Evolutionary conservation across 1,140 invertebrate species (phyloP), one percentile per base, ranked within the genome.

Genomic region (Drosophila micromelanica): DNA sequence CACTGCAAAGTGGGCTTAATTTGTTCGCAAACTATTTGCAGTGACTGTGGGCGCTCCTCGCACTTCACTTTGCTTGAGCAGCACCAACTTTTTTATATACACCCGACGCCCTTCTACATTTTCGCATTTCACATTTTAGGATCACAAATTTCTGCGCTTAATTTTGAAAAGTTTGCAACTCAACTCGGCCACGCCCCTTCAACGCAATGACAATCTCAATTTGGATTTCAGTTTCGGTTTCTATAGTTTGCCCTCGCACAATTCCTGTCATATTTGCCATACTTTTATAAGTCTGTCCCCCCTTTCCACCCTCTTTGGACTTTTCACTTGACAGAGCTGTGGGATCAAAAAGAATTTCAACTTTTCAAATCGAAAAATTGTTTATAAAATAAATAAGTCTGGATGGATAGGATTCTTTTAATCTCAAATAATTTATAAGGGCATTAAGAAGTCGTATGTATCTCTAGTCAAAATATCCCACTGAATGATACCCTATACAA

Each of bases 1-100:
- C 80, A 84, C 80, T 79, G 80, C 80, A 84, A 84, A 84, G 80
- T 84, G 80, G 76, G 67, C 76, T 84, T 84, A 84, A 84, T 84
- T 84, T 84, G 80, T 84, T 84, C 76, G 72, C 72, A 79, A 84
- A 84, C 80, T 84, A 79, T 79, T 84, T 82, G 63, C 63, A 68
- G 46, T 42, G 54, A 68, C 48, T 68, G 42, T 68, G 45, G 11
- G 12, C 15, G 30, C 27, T 15, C 13, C 27, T 13, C 27, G 23
- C 23, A 6, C 13, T n/a, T 23, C 27, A n/a, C 6, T 5, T 17
- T 40, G 38, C 38, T 40, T 42, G 15, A 55, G 15, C 15, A 32
- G 32, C 15, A n/a, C 20, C 32, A 20, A 55, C 17, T 30, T 43
- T 57, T 23, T 40, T 8, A 13, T 11, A 12, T n/a, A n/a, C n/a